Conservation (phyloP, 2,888 invertebrate genomes). For the Nemurella pictetii region DNA sequence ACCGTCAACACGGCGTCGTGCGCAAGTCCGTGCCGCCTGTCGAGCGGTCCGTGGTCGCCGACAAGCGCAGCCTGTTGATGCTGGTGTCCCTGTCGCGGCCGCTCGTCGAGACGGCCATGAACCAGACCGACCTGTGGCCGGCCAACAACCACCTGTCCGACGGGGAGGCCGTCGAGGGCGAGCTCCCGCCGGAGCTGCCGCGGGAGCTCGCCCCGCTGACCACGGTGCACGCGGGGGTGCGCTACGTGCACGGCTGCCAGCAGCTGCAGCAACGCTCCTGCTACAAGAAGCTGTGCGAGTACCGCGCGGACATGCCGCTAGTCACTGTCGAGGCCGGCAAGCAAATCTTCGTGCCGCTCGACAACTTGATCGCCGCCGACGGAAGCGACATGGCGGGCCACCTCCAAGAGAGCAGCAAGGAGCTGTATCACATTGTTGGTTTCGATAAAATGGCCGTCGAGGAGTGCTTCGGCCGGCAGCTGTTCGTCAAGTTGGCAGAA, state of each 20-base stretch:
- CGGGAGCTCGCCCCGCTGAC: neutral
- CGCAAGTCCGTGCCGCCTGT: neutral
- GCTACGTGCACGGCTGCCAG: neutral
- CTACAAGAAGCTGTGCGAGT: neutral
- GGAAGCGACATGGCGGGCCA: slow-evolving; percentile 1
- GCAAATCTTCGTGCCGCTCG: neutral
- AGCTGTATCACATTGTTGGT: neutral
- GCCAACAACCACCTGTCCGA: neutral
- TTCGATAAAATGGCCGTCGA: slow-evolving; percentile 13
- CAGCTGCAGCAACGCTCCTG: neutral
- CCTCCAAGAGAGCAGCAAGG: neutral
- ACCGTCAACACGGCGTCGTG: neutral
- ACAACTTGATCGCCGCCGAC: slow-evolving; percentile 19
- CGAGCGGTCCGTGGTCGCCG: neutral
- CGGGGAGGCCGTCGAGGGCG: neutral
- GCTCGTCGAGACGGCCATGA: neutral
- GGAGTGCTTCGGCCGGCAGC: slow-evolving; percentile 17
- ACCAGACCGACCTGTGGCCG: slow-evolving; percentile 3
- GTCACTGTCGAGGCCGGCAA: neutral
- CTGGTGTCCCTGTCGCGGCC: slow-evolving; percentile 18
- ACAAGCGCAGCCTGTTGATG: neutral
- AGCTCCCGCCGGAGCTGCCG: neutral
- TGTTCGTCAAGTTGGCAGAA: neutral
- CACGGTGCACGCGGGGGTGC: neutral
- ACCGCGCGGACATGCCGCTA: neutral